Evolutionary conservation across 1,140 invertebrate genomes (phyloP).

Genomic region (Caenorhabditis brenneri): DNA sequence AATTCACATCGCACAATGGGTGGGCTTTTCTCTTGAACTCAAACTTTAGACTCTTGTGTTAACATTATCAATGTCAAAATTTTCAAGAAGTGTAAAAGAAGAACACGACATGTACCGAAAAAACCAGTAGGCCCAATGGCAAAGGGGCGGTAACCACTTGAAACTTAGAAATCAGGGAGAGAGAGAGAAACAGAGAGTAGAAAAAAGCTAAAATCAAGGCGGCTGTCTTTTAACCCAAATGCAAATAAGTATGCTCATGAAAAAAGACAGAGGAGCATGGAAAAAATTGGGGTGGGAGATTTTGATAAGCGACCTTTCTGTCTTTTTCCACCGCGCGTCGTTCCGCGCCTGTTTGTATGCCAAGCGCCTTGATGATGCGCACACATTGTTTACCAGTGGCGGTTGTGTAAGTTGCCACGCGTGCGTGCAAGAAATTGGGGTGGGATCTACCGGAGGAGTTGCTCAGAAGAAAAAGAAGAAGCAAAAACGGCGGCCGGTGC

Average conservation of each 20-base stretch:
- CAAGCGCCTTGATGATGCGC: slow-evolving; percentile 17
- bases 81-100: slow-evolving; percentile 34
- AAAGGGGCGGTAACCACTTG: slow-evolving; percentile 37
- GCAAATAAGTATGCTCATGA: slow-evolving; percentile 32
- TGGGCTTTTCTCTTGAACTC: not conserved
- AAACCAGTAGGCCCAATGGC: slow-evolving; percentile 31
- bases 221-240: slow-evolving; percentile 38
- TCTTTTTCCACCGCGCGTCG: not conserved
- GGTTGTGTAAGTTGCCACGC: slow-evolving; percentile 27
- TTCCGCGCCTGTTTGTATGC: slow-evolving; percentile 39
- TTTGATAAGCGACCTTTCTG: slow-evolving; percentile 40
- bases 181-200: not conserved
- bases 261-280: not conserved
- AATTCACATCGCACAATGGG: not conserved
- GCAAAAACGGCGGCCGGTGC: not conserved
- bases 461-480: not conserved
- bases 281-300: not conserved
- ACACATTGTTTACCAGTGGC: slow-evolving; percentile 43
- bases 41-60: slow-evolving; percentile 15
- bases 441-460: not conserved
- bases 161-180: slow-evolving; percentile 7
- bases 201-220: not conserved
- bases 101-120: slow-evolving; percentile 31
- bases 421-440: not conserved
- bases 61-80: slow-evolving; percentile 43